Percentiles rank a stretch among this genome's conserved stretches.
These are phyloP conservation scores for Branchinecta sandiegonensis DNA, from an alignment of 2,888 invertebrate genomes.

Conservation along the genomic window DNA sequence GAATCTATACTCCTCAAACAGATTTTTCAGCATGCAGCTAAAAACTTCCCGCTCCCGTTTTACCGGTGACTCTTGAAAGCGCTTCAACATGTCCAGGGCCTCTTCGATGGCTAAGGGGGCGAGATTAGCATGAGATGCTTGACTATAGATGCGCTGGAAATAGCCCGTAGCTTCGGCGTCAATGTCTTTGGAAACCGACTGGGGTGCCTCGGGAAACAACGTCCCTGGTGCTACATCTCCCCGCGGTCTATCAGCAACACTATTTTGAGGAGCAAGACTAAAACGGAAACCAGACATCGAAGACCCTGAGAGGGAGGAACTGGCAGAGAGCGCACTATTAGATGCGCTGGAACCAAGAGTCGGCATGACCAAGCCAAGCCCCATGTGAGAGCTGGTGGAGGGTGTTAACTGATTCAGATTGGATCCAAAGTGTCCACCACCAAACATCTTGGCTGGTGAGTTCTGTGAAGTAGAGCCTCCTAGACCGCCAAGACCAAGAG, in stretches of 20 bases:
- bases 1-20: slow-evolving; percentile 96
- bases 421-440: not conserved
- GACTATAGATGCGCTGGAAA: slow-evolving; percentile 95
- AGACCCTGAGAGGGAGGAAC: not conserved
- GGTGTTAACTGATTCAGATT: not conserved
- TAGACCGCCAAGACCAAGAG: slow-evolving; percentile 5
- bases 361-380: slow-evolving; percentile 11
- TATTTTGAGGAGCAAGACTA: slow-evolving; percentile 19
- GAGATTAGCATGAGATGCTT: slow-evolving; percentile 58
- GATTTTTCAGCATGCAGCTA: slow-evolving; percentile 87
- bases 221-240: slow-evolving; percentile 26
- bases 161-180: slow-evolving; percentile 98
- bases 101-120: slow-evolving; percentile 87
- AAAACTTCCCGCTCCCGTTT: slow-evolving; percentile 76
- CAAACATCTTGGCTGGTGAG: slow-evolving; percentile 5
- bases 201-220: slow-evolving; percentile 23
- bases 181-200: slow-evolving; percentile 70
- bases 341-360: not conserved
- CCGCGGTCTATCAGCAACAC: slow-evolving; percentile 23
- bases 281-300: slow-evolving; percentile 25
- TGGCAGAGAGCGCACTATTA: not conserved
- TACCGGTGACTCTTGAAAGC: slow-evolving; percentile 79
- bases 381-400: not conserved
- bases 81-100: slow-evolving; percentile 85
- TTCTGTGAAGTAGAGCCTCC: not conserved